These are phyloP conservation scores for Anarsia innoxiella DNA, from an alignment of 2,888 invertebrate species.

Conservation along the genomic window DNA sequence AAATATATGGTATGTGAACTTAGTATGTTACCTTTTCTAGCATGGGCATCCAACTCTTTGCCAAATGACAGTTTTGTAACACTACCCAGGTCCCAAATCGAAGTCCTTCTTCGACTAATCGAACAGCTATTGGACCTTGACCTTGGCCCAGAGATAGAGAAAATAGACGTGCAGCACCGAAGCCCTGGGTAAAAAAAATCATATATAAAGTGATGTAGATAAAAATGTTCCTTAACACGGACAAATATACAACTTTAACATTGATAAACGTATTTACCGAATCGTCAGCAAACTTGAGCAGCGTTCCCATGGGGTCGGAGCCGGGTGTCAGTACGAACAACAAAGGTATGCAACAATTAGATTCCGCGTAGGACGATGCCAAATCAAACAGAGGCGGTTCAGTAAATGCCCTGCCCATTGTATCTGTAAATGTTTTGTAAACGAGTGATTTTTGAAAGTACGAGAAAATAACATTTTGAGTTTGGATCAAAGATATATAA, in stretches of 20 bases:
- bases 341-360: constrained; percentile 89
- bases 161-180: constrained; percentile 82
- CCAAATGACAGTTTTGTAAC: constrained; percentile 96
- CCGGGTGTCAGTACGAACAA: constrained; percentile 95
- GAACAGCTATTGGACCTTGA: constrained; percentile 92
- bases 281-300: constrained; percentile 94
- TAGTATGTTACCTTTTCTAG: constrained; percentile 94
- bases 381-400: constrained; percentile 95
- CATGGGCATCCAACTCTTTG: constrained; percentile 95
- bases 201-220: too few relatives aligned
- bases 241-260: too few relatives aligned
- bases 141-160: constrained; percentile 95
- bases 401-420: constrained; percentile 86
- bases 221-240: too few relatives aligned
- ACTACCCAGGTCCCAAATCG: constrained; percentile 94
- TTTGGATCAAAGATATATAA: too few relatives aligned
- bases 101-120: constrained; percentile 88
- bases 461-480: too few relatives aligned
- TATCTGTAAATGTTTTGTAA: constrained; percentile 6
- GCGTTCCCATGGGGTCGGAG: constrained; percentile 92
- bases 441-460: too few relatives aligned
- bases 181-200: constrained; percentile 79
- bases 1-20: too few relatives aligned
- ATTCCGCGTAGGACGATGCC: constrained; percentile 87
- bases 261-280: too few relatives aligned